phyloP scores from a whole-genome alignment of 2,888 invertebrate genomes.

The Mongoloraphidia duomilia region DNA sequence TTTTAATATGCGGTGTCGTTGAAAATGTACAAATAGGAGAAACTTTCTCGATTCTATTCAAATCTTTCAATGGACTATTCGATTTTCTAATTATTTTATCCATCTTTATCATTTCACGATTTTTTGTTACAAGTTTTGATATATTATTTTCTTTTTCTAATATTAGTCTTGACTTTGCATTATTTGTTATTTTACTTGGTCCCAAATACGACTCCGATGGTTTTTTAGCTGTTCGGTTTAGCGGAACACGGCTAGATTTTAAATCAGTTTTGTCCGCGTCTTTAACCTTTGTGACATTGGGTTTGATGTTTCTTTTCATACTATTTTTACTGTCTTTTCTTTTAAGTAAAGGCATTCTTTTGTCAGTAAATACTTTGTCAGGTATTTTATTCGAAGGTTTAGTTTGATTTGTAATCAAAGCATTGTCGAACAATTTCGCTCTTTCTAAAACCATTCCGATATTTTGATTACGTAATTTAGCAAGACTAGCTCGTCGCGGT shows the following conservation, averaged over 20 bases:
- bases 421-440: conserved; percentile 55
- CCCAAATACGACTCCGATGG: background rate
- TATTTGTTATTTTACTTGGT: conserved; percentile 3
- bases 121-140: background rate
- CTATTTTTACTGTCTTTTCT: conserved; percentile 2
- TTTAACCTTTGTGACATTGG: background rate
- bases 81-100: background rate
- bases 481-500: conserved; percentile 55
- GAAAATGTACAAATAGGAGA: conserved; percentile 19
- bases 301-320: background rate
- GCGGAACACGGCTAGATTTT: background rate
- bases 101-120: background rate
- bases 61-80: conserved; percentile 3
- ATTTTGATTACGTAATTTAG: conserved; percentile 55
- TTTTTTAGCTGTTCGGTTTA: background rate
- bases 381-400: conserved; percentile 8
- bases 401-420: too few species aligned
- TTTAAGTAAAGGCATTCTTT: background rate
- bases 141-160: background rate
- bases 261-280: background rate
- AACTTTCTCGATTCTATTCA: background rate
- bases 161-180: background rate
- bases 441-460: conserved; percentile 70
- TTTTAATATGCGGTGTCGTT: conserved; percentile 41
- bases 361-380: background rate